A percentile compares a stretch with the other conserved stretches of the same genome.
phyloP scores from a whole-genome alignment of 2,113 vertebrate species.

The Nanorana parkeri region DNA sequence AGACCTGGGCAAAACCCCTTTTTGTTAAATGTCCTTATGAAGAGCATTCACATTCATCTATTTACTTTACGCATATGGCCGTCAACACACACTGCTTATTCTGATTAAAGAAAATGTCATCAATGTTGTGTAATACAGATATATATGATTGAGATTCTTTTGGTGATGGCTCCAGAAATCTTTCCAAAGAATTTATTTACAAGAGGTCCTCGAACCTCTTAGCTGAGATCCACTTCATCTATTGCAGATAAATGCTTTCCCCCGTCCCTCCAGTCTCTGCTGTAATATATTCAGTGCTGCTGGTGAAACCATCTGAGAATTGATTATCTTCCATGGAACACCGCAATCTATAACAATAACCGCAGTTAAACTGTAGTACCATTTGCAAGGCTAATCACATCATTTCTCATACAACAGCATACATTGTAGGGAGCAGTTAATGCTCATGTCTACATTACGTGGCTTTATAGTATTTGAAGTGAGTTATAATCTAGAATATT shows the following conservation, averaged over 20 bases:
- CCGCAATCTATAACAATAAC: slow-evolving; percentile 38
- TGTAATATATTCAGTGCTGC: slow-evolving; percentile 22
- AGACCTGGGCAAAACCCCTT: not conserved
- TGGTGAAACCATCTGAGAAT: slow-evolving; percentile 13
- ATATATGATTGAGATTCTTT: no score
- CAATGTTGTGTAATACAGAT: no score
- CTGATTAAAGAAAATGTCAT: no score
- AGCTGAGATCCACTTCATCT: slow-evolving; percentile 11
- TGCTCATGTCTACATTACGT: not conserved
- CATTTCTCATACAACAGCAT: slow-evolving; percentile 21
- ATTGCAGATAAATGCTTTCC: slow-evolving; percentile 5
- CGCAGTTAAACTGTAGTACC: slow-evolving; percentile 11
- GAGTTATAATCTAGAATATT: not conserved
- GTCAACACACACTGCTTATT: no score
- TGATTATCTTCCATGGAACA: slow-evolving; percentile 43
- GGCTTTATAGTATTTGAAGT: slow-evolving; percentile 2
- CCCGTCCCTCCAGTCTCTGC: not conserved
- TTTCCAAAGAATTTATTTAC: not conserved
- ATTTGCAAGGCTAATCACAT: slow-evolving; percentile 14
- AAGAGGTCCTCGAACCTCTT: not conserved
- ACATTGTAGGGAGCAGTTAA: slow-evolving; percentile 1
- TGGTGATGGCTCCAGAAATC: not conserved
- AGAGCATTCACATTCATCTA: not conserved
- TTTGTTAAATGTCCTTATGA: not conserved
- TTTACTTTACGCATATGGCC: no score